Evolutionary conservation across 2,888 invertebrate species (phyloP).

Genomic region (Stenodera caucasica): DNA sequence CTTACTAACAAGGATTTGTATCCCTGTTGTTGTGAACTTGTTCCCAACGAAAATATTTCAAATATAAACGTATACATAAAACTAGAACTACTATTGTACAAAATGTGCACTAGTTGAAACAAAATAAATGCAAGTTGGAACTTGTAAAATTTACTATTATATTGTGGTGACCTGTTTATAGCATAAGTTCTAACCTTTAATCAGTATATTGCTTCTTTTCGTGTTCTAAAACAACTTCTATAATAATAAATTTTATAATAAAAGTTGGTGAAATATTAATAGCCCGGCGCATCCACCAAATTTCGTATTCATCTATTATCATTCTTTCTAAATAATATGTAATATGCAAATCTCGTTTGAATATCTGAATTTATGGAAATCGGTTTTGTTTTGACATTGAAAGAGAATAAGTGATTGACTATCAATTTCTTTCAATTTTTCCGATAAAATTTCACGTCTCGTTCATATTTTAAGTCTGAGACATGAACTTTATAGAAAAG

Average conservation of each 20-base stretch:
- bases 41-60: slow-evolving; percentile 27
- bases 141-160: not conserved
- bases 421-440: slow-evolving; percentile 1
- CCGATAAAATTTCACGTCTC: slow-evolving; percentile 7
- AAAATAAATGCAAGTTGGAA: not conserved
- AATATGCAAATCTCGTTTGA: too few relatives aligned
- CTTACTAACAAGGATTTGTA: slow-evolving; percentile 41
- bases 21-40: slow-evolving; percentile 29
- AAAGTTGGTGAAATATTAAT: too few relatives aligned
- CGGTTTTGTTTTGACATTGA: not conserved
- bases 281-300: not conserved
- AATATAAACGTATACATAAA: slow-evolving; percentile 12
- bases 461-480: slow-evolving; percentile 9
- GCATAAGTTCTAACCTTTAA: not conserved
- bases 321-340: too few relatives aligned
- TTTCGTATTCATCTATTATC: too few relatives aligned
- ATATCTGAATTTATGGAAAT: too few relatives aligned
- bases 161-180: slow-evolving; percentile 1
- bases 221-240: not conserved
- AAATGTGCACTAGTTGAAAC: not conserved
- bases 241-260: too few relatives aligned
- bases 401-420: slow-evolving; percentile 4
- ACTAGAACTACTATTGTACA: not conserved
- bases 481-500: slow-evolving; percentile 3
- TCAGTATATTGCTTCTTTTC: not conserved